Evolutionary conservation across 1,140 invertebrate genomes (phyloP).

Genomic region (Hyphantria cunea): DNA sequence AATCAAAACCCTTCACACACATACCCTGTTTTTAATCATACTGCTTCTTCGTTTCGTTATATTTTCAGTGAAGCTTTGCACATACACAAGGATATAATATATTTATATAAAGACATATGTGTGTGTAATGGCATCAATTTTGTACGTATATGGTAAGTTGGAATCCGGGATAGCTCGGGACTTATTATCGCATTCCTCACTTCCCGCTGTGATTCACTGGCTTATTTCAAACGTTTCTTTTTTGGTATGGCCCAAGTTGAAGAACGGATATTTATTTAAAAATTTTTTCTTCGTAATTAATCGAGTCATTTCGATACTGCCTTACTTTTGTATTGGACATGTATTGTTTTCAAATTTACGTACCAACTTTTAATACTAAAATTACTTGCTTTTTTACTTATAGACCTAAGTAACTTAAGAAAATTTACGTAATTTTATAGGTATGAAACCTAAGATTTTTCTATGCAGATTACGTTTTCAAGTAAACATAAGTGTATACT

Average conservation of each 20-base stretch:
- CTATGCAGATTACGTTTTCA: no score
- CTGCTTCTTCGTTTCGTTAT: neutral
- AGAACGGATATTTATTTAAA: neutral
- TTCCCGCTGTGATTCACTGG: slow-evolving; percentile 55
- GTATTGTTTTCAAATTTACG: no score
- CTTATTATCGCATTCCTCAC: slow-evolving; percentile 65
- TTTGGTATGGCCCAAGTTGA: slow-evolving; percentile 13
- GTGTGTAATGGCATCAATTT: neutral
- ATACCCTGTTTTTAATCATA: neutral
- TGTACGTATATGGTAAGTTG: slow-evolving; percentile 22
- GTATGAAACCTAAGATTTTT: no score
- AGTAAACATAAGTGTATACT: no score
- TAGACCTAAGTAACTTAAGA: no score
- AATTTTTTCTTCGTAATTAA: no score
- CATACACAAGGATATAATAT: no score
- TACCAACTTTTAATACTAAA: no score
- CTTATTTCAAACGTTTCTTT: slow-evolving; percentile 54
- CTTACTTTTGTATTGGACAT: no score
- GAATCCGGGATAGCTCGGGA: slow-evolving; percentile 48
- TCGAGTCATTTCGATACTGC: no score
- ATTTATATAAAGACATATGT: neutral
- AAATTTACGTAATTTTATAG: no score
- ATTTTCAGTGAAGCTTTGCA: slow-evolving; percentile 11
- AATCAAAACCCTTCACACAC: neutral
- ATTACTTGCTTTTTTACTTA: no score